phyloP scores from a whole-genome alignment of 64 coral and sea anemone species.

The Dendrophyllia cribrosa region DNA sequence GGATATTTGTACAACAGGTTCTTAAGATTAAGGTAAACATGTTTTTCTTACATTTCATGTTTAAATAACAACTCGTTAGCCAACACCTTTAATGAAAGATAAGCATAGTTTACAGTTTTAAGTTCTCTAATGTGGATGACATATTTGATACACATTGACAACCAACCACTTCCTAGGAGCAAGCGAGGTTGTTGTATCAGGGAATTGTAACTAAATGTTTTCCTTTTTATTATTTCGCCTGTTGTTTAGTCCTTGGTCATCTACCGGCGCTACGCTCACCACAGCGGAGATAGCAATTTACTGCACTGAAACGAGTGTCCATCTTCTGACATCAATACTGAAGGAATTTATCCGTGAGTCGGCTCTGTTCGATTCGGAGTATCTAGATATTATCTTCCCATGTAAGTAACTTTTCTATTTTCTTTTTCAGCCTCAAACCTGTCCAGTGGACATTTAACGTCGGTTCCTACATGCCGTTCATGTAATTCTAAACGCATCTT shows the following conservation, averaged over 20 bases:
- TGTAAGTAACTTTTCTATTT: neutral
- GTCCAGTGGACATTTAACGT: no score
- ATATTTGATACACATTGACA: no score
- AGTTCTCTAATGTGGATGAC: no score
- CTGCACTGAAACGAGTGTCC: slow-evolving; percentile 13
- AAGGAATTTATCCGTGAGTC: neutral
- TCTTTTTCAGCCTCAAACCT: neutral
- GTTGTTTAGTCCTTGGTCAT: slow-evolving; percentile 1
- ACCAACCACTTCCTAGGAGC: no score
- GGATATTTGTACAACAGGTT: slow-evolving; percentile 22
- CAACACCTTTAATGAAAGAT: no score
- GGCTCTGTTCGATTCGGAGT: neutral
- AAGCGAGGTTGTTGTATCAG: no score
- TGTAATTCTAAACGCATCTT: no score
- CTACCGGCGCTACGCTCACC: neutral
- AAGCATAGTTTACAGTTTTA: no score
- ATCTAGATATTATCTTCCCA: neutral
- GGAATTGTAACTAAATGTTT: no score
- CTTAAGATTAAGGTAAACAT: slow-evolving; percentile 27
- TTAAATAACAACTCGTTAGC: neutral
- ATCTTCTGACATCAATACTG: neutral
- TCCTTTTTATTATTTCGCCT: neutral
- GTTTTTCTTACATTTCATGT: neutral
- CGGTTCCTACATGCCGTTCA: no score
- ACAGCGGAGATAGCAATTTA: slow-evolving; percentile 32